Evolutionary conservation across 2,888 invertebrate genomes (phyloP), one percentile per base, ranked within the genome.

Genomic region (Lepidochrysops patricia): DNA sequence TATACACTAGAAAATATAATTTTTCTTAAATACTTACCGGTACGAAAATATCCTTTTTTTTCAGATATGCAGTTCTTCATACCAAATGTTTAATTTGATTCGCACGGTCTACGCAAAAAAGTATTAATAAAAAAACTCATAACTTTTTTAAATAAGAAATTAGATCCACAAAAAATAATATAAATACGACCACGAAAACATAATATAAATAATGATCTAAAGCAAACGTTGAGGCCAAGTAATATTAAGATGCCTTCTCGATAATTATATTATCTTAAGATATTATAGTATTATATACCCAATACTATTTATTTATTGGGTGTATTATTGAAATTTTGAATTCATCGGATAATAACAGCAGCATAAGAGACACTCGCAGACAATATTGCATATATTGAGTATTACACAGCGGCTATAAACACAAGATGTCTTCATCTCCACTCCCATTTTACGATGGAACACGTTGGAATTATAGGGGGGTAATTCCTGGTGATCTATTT

Each of bases 21-120:
- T n/a, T n/a, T n/a, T n/a, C n/a, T n/a, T n/a, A n/a, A n/a, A n/a
- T n/a, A n/a, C n/a, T n/a, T n/a, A n/a, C n/a, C n/a, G n/a, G n/a
- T n/a, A n/a, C n/a, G n/a, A n/a, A n/a, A n/a, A 61, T 57, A 59
- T n/a, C 57, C 56, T 63, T 63, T 67, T 57, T 12, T 86, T 84
- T 67, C 84, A 88, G 88, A 79, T 87, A 58, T 84, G 84, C 71
- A 83, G 78, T 48, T 69, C 81, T 34, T 84, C 88, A 0, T 87
- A 82, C 63, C 82, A 82, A 61, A 74, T 78, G n/a, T 87, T 85
- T 64, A 87, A 84, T 66, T 68, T 88, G 61, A 65, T 88, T 9
- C 78, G 77, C 35, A 84, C 82, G 3, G 67, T 76, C 13, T 82
- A 79, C 61, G 64, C 66, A 2, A 70, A 74, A 58, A 50, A 50